These are phyloP conservation scores for Podargus strigoides DNA, from an alignment of 2,797 vertebrate genomes.

Conservation along the genomic window DNA sequence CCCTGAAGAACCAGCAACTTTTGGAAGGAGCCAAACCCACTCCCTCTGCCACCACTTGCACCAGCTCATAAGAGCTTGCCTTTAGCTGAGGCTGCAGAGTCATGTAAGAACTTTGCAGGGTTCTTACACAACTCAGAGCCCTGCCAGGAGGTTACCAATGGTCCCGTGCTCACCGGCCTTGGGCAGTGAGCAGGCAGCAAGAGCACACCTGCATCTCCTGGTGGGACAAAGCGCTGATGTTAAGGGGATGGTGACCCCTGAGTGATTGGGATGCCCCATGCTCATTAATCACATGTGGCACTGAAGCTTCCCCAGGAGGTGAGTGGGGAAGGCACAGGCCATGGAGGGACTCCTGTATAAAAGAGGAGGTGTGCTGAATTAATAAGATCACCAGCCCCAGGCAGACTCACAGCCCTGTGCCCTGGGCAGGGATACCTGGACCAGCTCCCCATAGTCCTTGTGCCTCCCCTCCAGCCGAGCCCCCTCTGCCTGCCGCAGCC, in stretches of 20 bases:
- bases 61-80: neutral
- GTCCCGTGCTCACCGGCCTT: too few species aligned
- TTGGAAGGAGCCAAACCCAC: neutral
- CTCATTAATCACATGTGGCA: accelerated
- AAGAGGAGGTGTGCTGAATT: neutral
- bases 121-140: too few species aligned
- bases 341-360: neutral
- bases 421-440: neutral
- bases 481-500: neutral
- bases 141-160: too few species aligned
- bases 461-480: neutral
- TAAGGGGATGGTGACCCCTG: neutral
- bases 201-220: neutral
- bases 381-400: too few species aligned
- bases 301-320: neutral
- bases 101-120: accelerated
- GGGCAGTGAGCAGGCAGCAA: neutral
- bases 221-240: neutral
- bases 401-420: neutral
- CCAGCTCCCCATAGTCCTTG: neutral
- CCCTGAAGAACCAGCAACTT: neutral
- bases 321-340: neutral
- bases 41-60: neutral
- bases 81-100: neutral
- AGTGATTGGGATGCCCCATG: accelerated